Percentiles rank a stretch among this genome's conserved stretches.
phyloP scores from a whole-genome alignment of 2,113 vertebrate species.

The Rhineura floridana region DNA sequence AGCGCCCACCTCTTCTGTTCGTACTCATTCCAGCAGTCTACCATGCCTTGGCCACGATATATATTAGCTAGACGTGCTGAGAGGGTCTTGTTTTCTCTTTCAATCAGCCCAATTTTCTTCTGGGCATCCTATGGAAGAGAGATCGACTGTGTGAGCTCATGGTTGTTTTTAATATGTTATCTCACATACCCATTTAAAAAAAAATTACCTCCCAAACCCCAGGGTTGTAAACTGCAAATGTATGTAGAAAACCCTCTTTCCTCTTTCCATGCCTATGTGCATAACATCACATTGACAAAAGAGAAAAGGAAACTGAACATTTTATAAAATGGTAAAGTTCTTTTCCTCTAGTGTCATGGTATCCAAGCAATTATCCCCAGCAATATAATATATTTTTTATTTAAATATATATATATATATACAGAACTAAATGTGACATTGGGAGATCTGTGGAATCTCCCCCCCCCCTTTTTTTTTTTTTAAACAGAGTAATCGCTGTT shows the following conservation, averaged over 20 bases:
- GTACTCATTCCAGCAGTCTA: conserved; percentile 70
- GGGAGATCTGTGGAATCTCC: neutral
- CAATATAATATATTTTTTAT: too few species aligned
- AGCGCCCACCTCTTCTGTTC: conserved; percentile 51
- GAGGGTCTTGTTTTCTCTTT: conserved; percentile 64
- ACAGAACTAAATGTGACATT: neutral
- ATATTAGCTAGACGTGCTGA: conserved; percentile 64
- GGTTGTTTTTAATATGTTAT: neutral
- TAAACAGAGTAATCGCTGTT: too few species aligned
- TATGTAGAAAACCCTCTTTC: too few species aligned
- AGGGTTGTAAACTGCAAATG: neutral
- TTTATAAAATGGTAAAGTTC: too few species aligned
- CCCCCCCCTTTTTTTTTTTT: too few species aligned
- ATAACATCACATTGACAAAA: too few species aligned
- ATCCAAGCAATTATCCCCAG: too few species aligned
- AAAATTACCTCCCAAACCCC: neutral
- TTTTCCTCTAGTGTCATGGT: too few species aligned
- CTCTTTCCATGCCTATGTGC: too few species aligned
- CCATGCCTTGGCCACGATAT: conserved; percentile 42
- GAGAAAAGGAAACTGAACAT: too few species aligned
- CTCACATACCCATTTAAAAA: neutral
- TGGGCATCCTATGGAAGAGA: conserved; percentile 61
- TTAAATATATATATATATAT: too few species aligned
- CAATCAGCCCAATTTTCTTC: conserved; percentile 60
- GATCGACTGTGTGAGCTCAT: neutral